phyloP scores from a whole-genome alignment of 1,140 invertebrate genomes.

The Campoletis sonorensis region DNA sequence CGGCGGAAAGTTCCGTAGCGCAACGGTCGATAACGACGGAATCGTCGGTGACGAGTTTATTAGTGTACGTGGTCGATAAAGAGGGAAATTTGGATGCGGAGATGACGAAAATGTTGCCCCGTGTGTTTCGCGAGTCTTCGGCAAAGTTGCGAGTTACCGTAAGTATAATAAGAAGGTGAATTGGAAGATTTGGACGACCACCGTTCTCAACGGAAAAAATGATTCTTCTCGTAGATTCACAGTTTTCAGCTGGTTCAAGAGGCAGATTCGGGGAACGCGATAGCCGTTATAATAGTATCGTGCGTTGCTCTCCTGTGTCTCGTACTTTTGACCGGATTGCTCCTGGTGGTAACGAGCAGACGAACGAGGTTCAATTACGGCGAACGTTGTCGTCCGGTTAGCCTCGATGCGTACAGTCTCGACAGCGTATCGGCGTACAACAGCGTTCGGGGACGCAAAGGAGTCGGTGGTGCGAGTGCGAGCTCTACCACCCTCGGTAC shows the following conservation, averaged over 20 bases:
- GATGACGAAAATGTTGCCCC: slow-evolving; percentile 69
- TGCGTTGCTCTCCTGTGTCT: slow-evolving; percentile 78
- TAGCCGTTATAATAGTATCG: slow-evolving; percentile 77
- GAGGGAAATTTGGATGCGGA: slow-evolving; percentile 64
- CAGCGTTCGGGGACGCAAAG: slow-evolving; percentile 83
- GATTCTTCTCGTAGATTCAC: slow-evolving; percentile 63
- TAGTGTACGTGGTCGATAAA: slow-evolving; percentile 69
- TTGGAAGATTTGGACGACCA: no score
- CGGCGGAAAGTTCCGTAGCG: slow-evolving; percentile 23
- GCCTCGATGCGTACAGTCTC: slow-evolving; percentile 91
- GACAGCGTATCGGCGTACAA: slow-evolving; percentile 92
- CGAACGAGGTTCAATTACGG: slow-evolving; percentile 84
- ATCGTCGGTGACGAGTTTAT: slow-evolving; percentile 59
- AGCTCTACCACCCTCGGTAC: no score
- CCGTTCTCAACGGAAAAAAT: not conserved
- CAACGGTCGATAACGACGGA: slow-evolving; percentile 53
- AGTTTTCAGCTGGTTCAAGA: slow-evolving; percentile 72
- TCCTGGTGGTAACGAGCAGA: slow-evolving; percentile 85
- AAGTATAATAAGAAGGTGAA: no score
- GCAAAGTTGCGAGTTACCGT: slow-evolving; percentile 44
- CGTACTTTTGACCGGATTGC: slow-evolving; percentile 80
- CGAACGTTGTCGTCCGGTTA: slow-evolving; percentile 90
- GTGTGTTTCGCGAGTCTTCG: slow-evolving; percentile 60
- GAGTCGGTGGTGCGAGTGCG: no score
- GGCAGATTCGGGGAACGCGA: slow-evolving; percentile 73